Conservation (phyloP, 2,113 vertebrate genomes). For the Erinaceus europaeus region DNA sequence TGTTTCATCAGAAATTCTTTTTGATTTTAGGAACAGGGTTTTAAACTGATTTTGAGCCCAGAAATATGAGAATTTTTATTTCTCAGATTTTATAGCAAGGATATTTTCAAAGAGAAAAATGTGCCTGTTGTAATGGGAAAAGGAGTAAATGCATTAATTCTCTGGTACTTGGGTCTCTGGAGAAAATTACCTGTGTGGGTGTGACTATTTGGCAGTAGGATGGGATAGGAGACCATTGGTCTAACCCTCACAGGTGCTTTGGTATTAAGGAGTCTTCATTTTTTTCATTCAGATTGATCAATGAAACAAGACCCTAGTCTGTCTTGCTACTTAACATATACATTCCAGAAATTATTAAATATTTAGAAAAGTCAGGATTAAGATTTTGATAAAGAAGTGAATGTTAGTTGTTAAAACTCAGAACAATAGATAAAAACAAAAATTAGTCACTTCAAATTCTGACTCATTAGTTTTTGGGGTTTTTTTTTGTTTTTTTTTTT, state of each 20-base stretch:
- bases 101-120: not conserved
- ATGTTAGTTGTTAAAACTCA: not conserved
- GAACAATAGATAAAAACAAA: not conserved
- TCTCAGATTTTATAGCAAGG: not conserved
- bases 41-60: not conserved
- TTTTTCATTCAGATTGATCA: not conserved
- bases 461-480: not conserved
- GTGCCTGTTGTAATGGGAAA: fast-evolving
- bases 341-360: not conserved
- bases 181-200: fast-evolving
- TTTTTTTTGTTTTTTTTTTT: too few species aligned
- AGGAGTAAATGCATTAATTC: not conserved
- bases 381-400: slow-evolving; percentile 6
- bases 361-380: not conserved
- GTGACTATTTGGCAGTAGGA: not conserved
- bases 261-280: not conserved
- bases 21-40: not conserved
- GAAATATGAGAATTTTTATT: not conserved
- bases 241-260: not conserved
- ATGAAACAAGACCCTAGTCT: not conserved
- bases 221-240: not conserved
- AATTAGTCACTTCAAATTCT: not conserved
- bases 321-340: not conserved
- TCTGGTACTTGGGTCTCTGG: not conserved
- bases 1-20: not conserved